These are phyloP conservation scores for Harpalus rufipes DNA, from an alignment of 2,888 invertebrate genomes.

Conservation along the genomic window DNA sequence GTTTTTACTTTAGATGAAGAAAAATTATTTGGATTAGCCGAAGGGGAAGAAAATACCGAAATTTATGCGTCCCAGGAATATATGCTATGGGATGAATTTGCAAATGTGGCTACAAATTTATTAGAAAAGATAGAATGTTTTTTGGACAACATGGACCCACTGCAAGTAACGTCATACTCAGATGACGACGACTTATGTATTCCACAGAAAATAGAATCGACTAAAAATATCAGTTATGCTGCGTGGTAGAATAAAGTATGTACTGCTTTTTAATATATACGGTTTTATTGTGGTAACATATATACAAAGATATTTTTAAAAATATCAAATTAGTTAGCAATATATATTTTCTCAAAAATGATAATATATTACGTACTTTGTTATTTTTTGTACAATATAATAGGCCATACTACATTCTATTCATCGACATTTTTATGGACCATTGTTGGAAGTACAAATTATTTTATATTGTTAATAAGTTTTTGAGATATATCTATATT, in stretches of 20 bases:
- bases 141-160: slow-evolving; percentile 75
- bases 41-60: slow-evolving; percentile 75
- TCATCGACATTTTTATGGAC: slow-evolving; percentile 52
- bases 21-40: slow-evolving; percentile 78
- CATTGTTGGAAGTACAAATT: slow-evolving; percentile 56
- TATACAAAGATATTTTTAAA: slow-evolving; percentile 40
- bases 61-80: slow-evolving; percentile 75
- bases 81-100: slow-evolving; percentile 86
- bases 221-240: slow-evolving; percentile 75
- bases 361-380: slow-evolving; percentile 43
- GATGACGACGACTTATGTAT: slow-evolving; percentile 69
- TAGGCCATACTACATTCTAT: slow-evolving; percentile 41
- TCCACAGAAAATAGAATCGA: slow-evolving; percentile 71
- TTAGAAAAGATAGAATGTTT: slow-evolving; percentile 82
- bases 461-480: slow-evolving; percentile 55
- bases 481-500: slow-evolving; percentile 49
- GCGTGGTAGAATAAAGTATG: slow-evolving; percentile 73
- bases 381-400: slow-evolving; percentile 43
- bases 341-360: slow-evolving; percentile 14
- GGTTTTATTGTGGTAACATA: slow-evolving; percentile 42
- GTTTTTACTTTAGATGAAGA: slow-evolving; percentile 79
- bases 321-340: slow-evolving; percentile 16
- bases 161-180: slow-evolving; percentile 69
- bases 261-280: slow-evolving; percentile 39
- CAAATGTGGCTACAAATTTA: slow-evolving; percentile 86